phyloP scores from a whole-genome alignment of 2,797 vertebrate species.

The Macropus fuliginosus region DNA sequence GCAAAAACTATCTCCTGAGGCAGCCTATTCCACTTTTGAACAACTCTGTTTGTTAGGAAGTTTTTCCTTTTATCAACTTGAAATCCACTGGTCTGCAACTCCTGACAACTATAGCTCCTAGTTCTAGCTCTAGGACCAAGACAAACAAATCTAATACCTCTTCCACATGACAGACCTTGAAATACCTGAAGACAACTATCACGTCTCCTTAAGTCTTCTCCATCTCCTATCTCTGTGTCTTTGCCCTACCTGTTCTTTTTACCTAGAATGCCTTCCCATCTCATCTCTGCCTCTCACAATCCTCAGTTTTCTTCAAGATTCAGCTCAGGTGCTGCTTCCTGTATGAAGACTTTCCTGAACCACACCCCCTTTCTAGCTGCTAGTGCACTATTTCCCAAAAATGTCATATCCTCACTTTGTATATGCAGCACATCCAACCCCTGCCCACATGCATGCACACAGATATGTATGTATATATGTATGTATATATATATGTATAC shows the following conservation, averaged over 20 bases:
- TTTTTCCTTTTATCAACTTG: background rate
- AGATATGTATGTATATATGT: no score
- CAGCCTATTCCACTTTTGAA: background rate
- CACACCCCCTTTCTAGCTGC: no score
- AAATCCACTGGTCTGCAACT: background rate
- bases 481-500: no score
- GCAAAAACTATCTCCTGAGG: background rate
- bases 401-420: no score
- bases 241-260: no score
- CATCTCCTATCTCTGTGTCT: background rate
- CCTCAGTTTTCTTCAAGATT: background rate
- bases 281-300: background rate
- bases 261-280: no score
- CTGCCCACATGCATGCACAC: no score
- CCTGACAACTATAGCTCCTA: background rate
- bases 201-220: background rate
- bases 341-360: no score
- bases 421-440: no score
- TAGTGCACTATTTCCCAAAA: no score
- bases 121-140: background rate
- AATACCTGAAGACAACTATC: background rate
- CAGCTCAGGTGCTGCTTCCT: background rate
- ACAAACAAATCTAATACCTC: background rate
- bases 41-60: background rate
- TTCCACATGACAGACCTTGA: background rate